These are phyloP conservation scores for Protaetia brevitarsis DNA, from an alignment of 1,140 invertebrate genomes.

Conservation along the genomic window DNA sequence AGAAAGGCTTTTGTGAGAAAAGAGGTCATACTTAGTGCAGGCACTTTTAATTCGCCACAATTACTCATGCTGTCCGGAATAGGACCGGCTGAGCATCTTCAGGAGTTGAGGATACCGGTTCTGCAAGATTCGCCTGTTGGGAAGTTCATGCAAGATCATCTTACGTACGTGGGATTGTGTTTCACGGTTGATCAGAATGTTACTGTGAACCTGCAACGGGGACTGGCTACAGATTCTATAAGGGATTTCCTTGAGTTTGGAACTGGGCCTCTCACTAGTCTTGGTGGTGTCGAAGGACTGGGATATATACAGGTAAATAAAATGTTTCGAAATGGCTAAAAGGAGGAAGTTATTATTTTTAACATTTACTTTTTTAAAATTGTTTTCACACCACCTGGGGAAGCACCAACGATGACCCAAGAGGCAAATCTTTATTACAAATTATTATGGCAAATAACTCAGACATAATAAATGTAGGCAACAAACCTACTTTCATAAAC, in stretches of 20 bases:
- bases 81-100: slow-evolving; percentile 54
- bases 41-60: slow-evolving; percentile 52
- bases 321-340: not conserved
- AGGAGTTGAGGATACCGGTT: slow-evolving; percentile 62
- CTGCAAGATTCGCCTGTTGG: slow-evolving; percentile 68
- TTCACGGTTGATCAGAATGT: slow-evolving; percentile 54
- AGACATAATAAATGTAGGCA: too few relatives aligned
- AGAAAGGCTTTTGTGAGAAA: slow-evolving; percentile 27
- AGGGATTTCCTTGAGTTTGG: slow-evolving; percentile 23
- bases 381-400: too few relatives aligned
- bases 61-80: slow-evolving; percentile 62
- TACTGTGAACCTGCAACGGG: not conserved
- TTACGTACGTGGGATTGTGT: slow-evolving; percentile 62
- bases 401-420: too few relatives aligned
- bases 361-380: too few relatives aligned
- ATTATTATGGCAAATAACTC: too few relatives aligned
- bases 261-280: slow-evolving; percentile 43
- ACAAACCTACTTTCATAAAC: too few relatives aligned
- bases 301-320: slow-evolving; percentile 52
- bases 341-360: too few relatives aligned
- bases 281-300: slow-evolving; percentile 54
- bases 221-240: not conserved
- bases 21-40: slow-evolving; percentile 38
- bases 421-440: too few relatives aligned
- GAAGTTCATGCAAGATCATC: slow-evolving; percentile 70